Evolutionary conservation across 2,113 vertebrate genomes (phyloP).

Genomic region (Phalacrocorax brasilianus): DNA sequence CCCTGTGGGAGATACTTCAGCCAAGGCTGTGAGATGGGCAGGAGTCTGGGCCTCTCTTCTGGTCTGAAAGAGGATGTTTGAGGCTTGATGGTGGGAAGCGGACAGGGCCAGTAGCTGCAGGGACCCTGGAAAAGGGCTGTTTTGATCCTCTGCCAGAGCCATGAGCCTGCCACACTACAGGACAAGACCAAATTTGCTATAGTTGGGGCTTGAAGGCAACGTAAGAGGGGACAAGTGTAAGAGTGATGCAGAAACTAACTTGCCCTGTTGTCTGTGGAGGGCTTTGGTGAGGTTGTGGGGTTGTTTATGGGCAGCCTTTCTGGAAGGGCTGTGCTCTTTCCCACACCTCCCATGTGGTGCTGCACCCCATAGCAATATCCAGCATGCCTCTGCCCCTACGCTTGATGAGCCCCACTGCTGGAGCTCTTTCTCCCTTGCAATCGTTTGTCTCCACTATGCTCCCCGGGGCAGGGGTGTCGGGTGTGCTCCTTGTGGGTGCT

Average conservation of each 20-base stretch:
- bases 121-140: not conserved
- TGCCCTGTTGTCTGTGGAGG: not conserved
- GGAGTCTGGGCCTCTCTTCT: not conserved
- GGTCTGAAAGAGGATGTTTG: not conserved
- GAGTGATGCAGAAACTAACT: not conserved
- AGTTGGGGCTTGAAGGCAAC: not conserved
- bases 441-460: fast-evolving
- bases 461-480: fast-evolving
- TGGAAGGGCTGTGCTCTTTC: not conserved
- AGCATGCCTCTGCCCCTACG: fast-evolving
- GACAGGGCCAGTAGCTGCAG: not conserved
- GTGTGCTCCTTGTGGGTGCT: not conserved
- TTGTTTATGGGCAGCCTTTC: not conserved
- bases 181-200: not conserved
- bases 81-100: not conserved
- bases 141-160: not conserved
- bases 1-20: not conserved
- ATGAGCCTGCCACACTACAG: not conserved
- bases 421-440: not conserved
- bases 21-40: not conserved
- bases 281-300: not conserved
- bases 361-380: not conserved
- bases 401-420: fast-evolving
- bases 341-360: fast-evolving
- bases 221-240: not conserved